These are phyloP conservation scores for Muntiacus reevesi DNA, from an alignment of 2,113 vertebrate genomes.

Conservation along the genomic window DNA sequence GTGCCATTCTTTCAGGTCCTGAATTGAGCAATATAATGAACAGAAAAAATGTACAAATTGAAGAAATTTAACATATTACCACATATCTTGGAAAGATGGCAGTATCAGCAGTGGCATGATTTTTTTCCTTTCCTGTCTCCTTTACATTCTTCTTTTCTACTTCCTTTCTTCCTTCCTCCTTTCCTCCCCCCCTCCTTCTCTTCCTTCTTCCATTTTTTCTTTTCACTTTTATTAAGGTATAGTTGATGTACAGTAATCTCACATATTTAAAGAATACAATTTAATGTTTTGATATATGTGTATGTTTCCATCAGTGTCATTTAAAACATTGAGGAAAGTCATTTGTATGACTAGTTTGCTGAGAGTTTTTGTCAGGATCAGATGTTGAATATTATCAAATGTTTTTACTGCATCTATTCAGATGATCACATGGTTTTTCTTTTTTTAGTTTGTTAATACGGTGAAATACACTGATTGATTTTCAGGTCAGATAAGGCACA, in stretches of 20 bases:
- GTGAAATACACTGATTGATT: neutral
- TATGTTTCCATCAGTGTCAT: neutral
- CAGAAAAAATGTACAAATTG: neutral
- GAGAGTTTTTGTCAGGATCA: neutral
- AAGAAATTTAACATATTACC: neutral
- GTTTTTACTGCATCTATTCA: neutral
- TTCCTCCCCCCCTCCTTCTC: rapidly evolving
- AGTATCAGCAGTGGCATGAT: neutral
- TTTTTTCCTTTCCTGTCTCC: neutral
- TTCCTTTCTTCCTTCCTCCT: neutral
- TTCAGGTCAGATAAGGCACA: neutral
- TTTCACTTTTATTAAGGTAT: neutral
- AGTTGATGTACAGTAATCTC: neutral
- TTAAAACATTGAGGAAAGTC: neutral
- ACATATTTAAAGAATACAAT: neutral
- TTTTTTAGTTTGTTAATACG: neutral
- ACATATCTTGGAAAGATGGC: neutral
- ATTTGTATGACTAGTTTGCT: neutral
- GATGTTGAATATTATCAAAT: neutral
- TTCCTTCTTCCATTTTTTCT: neutral
- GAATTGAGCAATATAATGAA: neutral
- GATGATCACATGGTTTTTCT: neutral
- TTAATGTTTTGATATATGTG: neutral
- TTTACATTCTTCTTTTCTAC: neutral
- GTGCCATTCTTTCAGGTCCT: neutral